These are phyloP conservation scores for Pomatorhinus ruficollis DNA, from an alignment of 2,113 vertebrate genomes.

Conservation along the genomic window DNA sequence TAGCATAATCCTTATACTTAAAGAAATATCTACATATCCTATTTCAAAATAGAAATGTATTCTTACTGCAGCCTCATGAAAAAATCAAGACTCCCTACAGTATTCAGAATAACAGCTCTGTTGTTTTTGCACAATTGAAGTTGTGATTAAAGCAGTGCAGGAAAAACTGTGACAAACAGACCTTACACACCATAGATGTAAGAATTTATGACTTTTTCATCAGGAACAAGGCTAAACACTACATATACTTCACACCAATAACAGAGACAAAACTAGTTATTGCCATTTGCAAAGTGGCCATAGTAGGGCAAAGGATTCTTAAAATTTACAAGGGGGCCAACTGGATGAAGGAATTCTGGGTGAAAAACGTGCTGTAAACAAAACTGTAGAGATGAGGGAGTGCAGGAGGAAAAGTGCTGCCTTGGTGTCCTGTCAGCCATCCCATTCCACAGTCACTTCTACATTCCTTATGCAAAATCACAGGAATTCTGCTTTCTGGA, in stretches of 20 bases:
- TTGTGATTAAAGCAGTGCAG: not conserved
- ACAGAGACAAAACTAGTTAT: not conserved
- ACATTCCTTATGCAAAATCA: not conserved
- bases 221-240: not conserved
- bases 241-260: rapidly evolving
- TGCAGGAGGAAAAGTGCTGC: not conserved
- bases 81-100: not conserved
- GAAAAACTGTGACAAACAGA: not conserved
- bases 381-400: not conserved
- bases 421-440: not conserved
- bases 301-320: not conserved
- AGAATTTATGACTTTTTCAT: not conserved
- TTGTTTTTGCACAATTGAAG: not conserved
- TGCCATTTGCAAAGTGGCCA: not conserved
- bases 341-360: not conserved
- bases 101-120: not conserved
- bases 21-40: not conserved
- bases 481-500: not conserved
- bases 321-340: not conserved
- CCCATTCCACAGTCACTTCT: not conserved
- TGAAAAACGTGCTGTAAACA: not conserved
- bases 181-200: not conserved
- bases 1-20: not conserved
- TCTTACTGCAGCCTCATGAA: not conserved
- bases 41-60: not conserved